These are phyloP conservation scores for Tapirus terrestris DNA, from an alignment of 2,113 vertebrate genomes.

Conservation along the genomic window DNA sequence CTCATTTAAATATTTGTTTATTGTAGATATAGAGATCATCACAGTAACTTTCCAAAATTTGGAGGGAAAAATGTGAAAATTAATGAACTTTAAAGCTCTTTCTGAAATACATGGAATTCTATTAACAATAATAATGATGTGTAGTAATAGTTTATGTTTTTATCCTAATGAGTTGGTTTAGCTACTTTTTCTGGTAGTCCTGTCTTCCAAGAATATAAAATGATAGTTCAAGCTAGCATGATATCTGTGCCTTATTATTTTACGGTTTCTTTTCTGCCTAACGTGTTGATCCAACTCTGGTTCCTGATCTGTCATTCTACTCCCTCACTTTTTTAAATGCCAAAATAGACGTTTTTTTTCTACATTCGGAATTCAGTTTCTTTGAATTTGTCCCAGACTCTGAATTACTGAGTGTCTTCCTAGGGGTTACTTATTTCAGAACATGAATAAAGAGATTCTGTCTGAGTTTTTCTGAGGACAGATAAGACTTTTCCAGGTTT, in stretches of 20 bases:
- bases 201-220: neutral
- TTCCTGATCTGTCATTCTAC: neutral
- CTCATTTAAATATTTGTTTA: neutral
- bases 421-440: neutral
- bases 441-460: neutral
- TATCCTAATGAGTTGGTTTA: neutral
- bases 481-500: neutral
- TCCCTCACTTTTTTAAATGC: neutral
- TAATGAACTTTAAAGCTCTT: neutral
- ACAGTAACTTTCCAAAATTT: neutral
- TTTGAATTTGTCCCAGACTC: neutral
- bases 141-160: neutral
- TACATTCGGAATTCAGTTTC: neutral
- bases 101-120: neutral
- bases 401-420: neutral
- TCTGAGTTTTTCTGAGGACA: neutral
- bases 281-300: neutral
- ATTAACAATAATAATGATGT: neutral
- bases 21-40: neutral
- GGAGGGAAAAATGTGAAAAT: neutral
- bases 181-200: neutral
- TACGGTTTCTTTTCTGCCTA: neutral
- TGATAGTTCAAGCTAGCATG: neutral
- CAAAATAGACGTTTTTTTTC: neutral
- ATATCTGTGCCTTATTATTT: neutral